phyloP scores from a whole-genome alignment of 2,113 vertebrate species.

The Opisthocomus hoazin region DNA sequence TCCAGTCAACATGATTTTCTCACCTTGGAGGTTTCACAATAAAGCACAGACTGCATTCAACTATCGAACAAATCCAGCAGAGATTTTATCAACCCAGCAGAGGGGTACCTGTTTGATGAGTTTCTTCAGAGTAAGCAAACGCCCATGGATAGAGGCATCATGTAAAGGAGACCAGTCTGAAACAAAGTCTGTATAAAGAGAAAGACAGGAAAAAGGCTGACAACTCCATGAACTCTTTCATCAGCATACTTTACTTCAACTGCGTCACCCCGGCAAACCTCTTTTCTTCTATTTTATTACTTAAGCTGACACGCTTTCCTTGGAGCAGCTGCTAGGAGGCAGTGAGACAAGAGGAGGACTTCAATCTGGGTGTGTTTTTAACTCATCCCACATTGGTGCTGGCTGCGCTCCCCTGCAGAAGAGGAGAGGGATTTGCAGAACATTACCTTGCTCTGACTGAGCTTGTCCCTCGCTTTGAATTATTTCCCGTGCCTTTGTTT shows the following conservation, averaged over 20 bases:
- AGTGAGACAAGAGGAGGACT: neutral
- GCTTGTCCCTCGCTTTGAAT: neutral
- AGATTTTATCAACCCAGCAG: neutral
- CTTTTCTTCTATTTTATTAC: neutral
- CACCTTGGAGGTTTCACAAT: neutral
- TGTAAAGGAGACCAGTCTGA: constrained; percentile 89
- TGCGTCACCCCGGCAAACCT: neutral
- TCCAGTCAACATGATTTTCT: neutral
- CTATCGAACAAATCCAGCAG: neutral
- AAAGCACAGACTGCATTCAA: neutral
- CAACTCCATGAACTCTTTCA: neutral
- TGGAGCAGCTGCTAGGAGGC: neutral
- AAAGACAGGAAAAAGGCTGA: neutral
- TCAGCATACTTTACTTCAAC: neutral
- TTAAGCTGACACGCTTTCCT: neutral
- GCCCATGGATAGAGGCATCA: constrained; percentile 82
- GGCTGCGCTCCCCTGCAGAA: neutral
- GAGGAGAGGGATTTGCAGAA: neutral
- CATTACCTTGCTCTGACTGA: neutral
- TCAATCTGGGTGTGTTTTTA: neutral
- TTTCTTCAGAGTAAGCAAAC: constrained; percentile 70
- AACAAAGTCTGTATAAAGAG: constrained; percentile 61
- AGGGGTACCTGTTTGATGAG: constrained; percentile 81
- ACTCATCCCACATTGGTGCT: neutral
- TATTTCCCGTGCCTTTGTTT: neutral